These are phyloP conservation scores for Leucozona laternaria DNA, from an alignment of 2,888 invertebrate species.

Conservation along the genomic window DNA sequence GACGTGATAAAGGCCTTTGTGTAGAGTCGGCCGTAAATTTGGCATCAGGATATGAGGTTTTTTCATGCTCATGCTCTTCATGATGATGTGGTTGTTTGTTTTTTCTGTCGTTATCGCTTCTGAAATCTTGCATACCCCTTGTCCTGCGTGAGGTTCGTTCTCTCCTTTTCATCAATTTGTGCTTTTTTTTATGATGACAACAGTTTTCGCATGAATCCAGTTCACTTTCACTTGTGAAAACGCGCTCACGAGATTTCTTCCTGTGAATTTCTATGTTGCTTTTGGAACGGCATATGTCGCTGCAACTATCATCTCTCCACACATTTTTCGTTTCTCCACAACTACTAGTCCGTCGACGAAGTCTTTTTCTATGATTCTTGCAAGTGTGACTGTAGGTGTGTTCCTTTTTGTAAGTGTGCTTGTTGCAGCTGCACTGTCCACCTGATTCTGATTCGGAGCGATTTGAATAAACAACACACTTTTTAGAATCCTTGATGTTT, in stretches of 20 bases:
- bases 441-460: conserved; percentile 81
- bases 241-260: conserved; percentile 80
- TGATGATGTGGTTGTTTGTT: conserved; percentile 68
- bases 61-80: conserved; percentile 26
- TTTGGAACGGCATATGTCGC: conserved; percentile 83
- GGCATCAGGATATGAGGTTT: conserved; percentile 76
- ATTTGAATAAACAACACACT: conserved; percentile 81
- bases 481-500: conserved; percentile 81
- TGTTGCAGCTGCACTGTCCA: conserved; percentile 80
- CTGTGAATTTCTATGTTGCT: conserved; percentile 83
- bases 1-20: conserved; percentile 71
- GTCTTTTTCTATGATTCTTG: conserved; percentile 79
- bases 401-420: conserved; percentile 81
- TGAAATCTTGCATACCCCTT: conserved; percentile 77
- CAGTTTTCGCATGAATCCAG: conserved; percentile 85
- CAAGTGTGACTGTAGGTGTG: conserved; percentile 80
- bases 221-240: conserved; percentile 81
- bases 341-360: conserved; percentile 82
- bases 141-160: conserved; percentile 81
- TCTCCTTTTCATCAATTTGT: conserved; percentile 77
- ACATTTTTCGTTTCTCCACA: conserved; percentile 81
- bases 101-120: conserved; percentile 70
- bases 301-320: conserved; percentile 78
- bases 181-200: conserved; percentile 83
- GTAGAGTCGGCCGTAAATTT: conserved; percentile 35